Evolutionary conservation across 2,113 vertebrate genomes (phyloP).

Genomic region (Nannospalax galili): DNA sequence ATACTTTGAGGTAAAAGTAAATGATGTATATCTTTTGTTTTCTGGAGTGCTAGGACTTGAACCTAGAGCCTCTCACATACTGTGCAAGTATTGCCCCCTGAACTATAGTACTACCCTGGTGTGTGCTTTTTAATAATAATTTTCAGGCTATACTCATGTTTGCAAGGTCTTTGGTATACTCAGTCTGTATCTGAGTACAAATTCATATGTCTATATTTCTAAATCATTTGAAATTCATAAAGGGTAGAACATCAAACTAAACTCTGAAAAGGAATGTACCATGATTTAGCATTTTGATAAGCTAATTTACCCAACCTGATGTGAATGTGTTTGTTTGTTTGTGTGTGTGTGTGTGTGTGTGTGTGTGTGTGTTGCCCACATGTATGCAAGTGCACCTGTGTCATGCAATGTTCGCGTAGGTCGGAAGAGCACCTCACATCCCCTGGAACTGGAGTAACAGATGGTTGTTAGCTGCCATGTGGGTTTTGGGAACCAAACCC

Average conservation of each 20-base stretch:
- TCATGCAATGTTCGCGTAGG: no score
- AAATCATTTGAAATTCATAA: constrained; percentile 51
- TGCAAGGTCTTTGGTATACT: not conserved
- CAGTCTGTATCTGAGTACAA: not conserved
- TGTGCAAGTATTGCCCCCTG: no score
- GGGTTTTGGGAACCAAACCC: no score
- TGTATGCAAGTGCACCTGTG: no score
- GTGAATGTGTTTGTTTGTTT: no score
- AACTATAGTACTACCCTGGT: not conserved
- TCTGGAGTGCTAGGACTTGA: not conserved
- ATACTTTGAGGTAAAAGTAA: not conserved
- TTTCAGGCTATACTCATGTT: not conserved
- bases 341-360: no score
- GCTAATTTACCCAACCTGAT: not conserved
- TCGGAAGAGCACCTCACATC: no score
- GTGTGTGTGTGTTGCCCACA: no score
- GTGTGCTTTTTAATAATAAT: not conserved
- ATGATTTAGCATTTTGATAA: constrained; percentile 52
- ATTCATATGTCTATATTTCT: constrained; percentile 2
- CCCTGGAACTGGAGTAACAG: no score
- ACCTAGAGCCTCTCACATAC: not conserved
- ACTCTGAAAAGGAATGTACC: constrained; percentile 35
- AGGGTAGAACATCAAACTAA: constrained; percentile 52
- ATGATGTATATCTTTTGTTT: not conserved
- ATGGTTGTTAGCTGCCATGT: no score